phyloP scores from a whole-genome alignment of 2,113 vertebrate species.

The Origma solitaria region DNA sequence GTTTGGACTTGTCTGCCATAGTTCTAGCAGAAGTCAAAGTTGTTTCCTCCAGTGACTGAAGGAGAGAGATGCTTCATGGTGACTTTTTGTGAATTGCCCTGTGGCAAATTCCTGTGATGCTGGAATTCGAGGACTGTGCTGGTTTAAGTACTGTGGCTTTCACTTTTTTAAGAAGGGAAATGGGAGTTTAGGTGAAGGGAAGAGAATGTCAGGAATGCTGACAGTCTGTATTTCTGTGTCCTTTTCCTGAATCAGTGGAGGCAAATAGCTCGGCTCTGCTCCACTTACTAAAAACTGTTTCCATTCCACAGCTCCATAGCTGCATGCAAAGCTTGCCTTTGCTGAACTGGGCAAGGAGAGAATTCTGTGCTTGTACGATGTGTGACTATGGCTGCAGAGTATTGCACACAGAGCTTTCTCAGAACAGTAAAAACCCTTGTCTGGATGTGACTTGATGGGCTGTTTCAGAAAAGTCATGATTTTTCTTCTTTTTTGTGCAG shows the following conservation, averaged over 20 bases:
- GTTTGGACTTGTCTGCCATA: background rate
- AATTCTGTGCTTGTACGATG: background rate
- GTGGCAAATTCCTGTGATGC: conserved; percentile 13
- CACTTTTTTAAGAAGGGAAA: background rate
- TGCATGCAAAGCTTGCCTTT: background rate
- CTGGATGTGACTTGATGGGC: fast-evolving
- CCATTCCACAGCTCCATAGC: background rate
- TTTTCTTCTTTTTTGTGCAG: fast-evolving
- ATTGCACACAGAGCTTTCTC: background rate
- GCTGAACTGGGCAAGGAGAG: background rate
- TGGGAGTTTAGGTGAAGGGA: background rate
- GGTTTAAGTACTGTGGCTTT: background rate
- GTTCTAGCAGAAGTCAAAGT: background rate
- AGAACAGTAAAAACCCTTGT: background rate
- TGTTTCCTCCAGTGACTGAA: background rate
- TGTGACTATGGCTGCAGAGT: background rate
- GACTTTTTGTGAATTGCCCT: background rate
- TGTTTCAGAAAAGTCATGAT: background rate
- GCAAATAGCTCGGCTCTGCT: background rate
- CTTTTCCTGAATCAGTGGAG: conserved; percentile 9
- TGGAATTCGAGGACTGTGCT: background rate
- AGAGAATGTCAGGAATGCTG: conserved; percentile 67
- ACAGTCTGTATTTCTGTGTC: conserved; percentile 1
- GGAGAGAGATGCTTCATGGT: background rate
- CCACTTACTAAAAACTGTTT: background rate